A percentile compares a stretch with the other conserved stretches of the same genome.
These are phyloP conservation scores for Lemur catta DNA, from an alignment of 2,797 vertebrate genomes.

Conservation along the genomic window DNA sequence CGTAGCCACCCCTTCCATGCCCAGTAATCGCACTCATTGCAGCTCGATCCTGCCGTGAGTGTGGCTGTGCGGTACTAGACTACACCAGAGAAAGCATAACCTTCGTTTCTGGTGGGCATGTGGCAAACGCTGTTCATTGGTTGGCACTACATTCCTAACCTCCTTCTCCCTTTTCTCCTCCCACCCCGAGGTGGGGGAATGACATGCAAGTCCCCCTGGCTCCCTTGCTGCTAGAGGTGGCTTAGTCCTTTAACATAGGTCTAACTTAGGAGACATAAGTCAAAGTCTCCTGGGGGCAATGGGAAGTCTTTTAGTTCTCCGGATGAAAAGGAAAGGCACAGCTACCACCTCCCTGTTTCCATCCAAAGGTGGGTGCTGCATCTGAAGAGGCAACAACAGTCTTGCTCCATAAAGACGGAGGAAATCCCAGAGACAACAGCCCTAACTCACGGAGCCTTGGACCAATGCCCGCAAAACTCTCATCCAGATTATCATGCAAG, in stretches of 20 bases:
- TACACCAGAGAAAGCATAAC: background rate
- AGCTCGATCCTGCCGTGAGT: background rate
- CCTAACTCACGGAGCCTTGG: background rate
- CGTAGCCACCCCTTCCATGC: background rate
- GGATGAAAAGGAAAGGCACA: background rate
- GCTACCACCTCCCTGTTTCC: background rate
- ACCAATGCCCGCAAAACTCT: background rate
- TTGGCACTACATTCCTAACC: background rate
- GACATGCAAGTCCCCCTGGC: background rate
- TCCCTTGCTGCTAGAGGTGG: background rate
- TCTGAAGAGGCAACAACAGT: background rate
- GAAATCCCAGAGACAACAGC: background rate
- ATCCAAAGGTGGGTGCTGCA: background rate
- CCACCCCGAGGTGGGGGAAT: background rate
- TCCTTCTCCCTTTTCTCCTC: background rate
- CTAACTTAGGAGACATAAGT: background rate
- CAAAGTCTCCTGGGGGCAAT: background rate
- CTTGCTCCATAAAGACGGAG: background rate
- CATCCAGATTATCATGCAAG: background rate
- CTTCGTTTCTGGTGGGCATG: background rate
- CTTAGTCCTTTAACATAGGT: background rate
- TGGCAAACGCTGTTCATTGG: background rate
- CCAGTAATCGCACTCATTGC: background rate
- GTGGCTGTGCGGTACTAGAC: background rate
- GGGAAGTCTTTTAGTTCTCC: background rate